Percentiles rank a stretch among this genome's conserved stretches.
phyloP scores from a whole-genome alignment of 2,113 vertebrate genomes.

The Dasyornis broadbenti region DNA sequence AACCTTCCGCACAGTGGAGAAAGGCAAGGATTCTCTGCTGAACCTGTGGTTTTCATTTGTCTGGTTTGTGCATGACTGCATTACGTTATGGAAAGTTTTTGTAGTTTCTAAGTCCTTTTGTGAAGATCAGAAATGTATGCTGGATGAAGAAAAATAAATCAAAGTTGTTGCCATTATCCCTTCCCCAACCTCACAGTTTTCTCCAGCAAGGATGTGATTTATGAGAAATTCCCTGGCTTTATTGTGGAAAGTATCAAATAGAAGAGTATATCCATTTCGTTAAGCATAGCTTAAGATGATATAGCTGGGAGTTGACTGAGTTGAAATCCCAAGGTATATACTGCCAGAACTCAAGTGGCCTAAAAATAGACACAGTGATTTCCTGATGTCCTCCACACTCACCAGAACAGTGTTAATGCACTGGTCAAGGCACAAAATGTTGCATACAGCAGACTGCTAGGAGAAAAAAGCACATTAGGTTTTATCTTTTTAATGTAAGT shows the following conservation, averaged over 20 bases:
- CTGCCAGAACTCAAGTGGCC: conserved; percentile 1
- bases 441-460: not conserved
- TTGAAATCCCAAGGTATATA: conserved; percentile 7
- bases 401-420: not conserved
- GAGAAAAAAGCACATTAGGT: not conserved
- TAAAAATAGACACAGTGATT: conserved; percentile 35
- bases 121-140: not conserved
- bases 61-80: not conserved
- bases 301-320: not conserved
- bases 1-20: not conserved
- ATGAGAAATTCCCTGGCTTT: conserved; percentile 25
- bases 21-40: not conserved
- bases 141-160: not conserved
- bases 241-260: conserved; percentile 2
- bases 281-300: not conserved
- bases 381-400: not conserved
- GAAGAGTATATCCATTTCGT: not conserved
- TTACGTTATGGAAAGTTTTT: not conserved
- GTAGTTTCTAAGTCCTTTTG: not conserved
- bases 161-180: not conserved
- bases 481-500: not conserved
- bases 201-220: not conserved
- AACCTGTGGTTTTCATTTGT: conserved; percentile 2
- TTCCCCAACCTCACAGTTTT: not conserved
- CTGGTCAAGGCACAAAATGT: not conserved